A percentile compares a stretch with the other conserved stretches of the same genome.
phyloP scores from a whole-genome alignment of 2,113 vertebrate species.

The Cyphomyrus plagiostoma region DNA sequence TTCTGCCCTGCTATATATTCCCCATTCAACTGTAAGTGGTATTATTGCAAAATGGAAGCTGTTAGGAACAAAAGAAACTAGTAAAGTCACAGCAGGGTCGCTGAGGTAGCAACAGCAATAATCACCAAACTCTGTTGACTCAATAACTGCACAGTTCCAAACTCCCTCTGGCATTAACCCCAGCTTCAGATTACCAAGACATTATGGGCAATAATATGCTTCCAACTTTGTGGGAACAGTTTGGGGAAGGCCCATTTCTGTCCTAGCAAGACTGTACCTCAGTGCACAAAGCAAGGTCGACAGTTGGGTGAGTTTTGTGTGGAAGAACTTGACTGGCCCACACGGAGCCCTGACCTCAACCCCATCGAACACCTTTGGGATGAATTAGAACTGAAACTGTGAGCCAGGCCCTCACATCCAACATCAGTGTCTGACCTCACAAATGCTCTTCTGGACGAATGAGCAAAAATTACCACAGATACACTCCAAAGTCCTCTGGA shows the following conservation, averaged over 20 bases:
- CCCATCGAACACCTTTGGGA: background rate
- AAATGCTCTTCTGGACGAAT: background rate
- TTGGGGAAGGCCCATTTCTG: background rate
- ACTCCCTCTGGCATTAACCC: background rate
- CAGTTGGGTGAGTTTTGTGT: background rate
- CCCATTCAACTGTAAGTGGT: background rate
- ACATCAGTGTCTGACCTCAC: background rate
- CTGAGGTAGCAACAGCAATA: background rate
- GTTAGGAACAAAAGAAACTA: background rate
- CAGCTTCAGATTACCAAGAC: background rate
- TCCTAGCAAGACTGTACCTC: background rate
- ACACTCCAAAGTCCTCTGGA: background rate
- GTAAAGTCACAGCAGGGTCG: background rate
- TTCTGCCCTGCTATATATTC: background rate
- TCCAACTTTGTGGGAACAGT: background rate
- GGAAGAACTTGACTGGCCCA: background rate
- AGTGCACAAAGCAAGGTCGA: background rate
- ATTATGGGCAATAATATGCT: background rate
- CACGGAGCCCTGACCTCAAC: background rate
- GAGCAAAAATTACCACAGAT: background rate
- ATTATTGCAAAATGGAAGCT: background rate
- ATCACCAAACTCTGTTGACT: background rate
- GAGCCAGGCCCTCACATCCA: background rate
- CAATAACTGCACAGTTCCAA: background rate
- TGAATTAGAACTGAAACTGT: background rate